Evolutionary conservation across 2,113 vertebrate genomes (phyloP).

Genomic region (Myxocyprinus asiaticus): DNA sequence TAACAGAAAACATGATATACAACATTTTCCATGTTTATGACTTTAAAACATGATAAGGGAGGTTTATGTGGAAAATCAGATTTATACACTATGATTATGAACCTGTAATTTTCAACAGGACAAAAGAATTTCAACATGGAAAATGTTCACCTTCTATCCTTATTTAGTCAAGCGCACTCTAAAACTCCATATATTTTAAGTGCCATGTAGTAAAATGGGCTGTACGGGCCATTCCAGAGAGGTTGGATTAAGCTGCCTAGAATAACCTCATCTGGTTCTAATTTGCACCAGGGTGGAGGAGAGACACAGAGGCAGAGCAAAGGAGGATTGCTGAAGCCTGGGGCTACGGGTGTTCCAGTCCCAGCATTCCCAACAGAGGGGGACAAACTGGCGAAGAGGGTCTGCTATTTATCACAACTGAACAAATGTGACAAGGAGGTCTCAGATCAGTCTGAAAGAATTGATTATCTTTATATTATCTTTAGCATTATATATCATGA

Average conservation of each 20-base stretch:
- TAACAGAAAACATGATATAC: too few relatives aligned
- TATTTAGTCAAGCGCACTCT: not conserved
- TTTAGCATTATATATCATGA: not conserved
- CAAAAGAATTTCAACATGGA: not conserved
- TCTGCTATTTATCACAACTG: slow-evolving; percentile 3
- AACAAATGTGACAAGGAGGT: slow-evolving; percentile 16
- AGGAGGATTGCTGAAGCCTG: slow-evolving; percentile 34
- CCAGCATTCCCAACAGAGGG: slow-evolving; percentile 4
- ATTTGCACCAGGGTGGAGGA: slow-evolving; percentile 37
- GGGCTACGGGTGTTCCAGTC: slow-evolving; percentile 32
- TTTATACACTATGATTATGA: not conserved
- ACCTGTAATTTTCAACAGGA: not conserved
- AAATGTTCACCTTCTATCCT: slow-evolving; percentile 15
- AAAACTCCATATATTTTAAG: slow-evolving; percentile 8
- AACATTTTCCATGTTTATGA: too few relatives aligned
- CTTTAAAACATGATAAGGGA: too few relatives aligned
- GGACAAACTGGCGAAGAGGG: not conserved
- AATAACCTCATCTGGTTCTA: slow-evolving; percentile 55
- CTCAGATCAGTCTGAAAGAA: not conserved
- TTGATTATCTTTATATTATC: too few relatives aligned
- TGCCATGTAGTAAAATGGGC: not conserved
- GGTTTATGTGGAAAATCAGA: too few relatives aligned
- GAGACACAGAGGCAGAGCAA: slow-evolving; percentile 17
- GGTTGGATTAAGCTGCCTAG: slow-evolving; percentile 17
- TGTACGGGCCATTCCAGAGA: slow-evolving; percentile 35